A percentile compares a stretch with the other conserved stretches of the same genome.
Conservation (phyloP, 2,113 vertebrate species). For the Petaurus breviceps region DNA sequence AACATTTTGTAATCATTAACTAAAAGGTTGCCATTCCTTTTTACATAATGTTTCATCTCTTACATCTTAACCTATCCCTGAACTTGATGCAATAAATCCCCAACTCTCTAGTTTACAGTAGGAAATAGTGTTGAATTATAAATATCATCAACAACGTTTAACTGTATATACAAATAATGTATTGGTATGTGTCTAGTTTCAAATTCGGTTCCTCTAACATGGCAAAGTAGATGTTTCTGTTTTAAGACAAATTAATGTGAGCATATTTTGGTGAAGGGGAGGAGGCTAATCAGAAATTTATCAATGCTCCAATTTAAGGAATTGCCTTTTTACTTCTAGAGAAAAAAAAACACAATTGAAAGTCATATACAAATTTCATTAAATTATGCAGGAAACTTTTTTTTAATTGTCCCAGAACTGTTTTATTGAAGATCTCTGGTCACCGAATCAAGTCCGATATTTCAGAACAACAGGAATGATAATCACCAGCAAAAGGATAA, state of each 20-base stretch:
- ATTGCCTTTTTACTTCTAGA: constrained; percentile 78
- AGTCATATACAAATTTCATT: constrained; percentile 85
- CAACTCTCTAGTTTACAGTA: constrained; percentile 44
- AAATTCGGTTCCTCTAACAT: constrained; percentile 76
- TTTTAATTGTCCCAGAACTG: constrained; percentile 78
- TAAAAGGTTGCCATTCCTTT: constrained; percentile 20
- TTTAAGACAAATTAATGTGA: constrained; percentile 70
- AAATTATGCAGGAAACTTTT: constrained; percentile 84
- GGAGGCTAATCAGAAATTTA: constrained; percentile 70
- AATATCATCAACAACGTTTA: constrained; percentile 72
- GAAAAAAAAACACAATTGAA: constrained; percentile 77
- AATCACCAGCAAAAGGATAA: constrained; percentile 92
- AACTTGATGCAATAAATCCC: constrained; percentile 36
- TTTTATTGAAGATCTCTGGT: constrained; percentile 72
- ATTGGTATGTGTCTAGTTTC: constrained; percentile 79
- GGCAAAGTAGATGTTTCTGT: constrained; percentile 69
- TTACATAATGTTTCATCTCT: constrained; percentile 35
- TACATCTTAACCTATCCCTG: constrained; percentile 41
- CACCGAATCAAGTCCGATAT: constrained; percentile 83
- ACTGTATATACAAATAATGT: constrained; percentile 76
- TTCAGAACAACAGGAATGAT: constrained; percentile 89
- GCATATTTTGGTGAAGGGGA: constrained; percentile 67
- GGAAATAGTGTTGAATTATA: constrained; percentile 50
- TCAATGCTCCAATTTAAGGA: constrained; percentile 71
- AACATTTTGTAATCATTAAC: constrained; percentile 41